Conservation (phyloP, 2,888 invertebrate species). For the Corythucha ciliata region DNA sequence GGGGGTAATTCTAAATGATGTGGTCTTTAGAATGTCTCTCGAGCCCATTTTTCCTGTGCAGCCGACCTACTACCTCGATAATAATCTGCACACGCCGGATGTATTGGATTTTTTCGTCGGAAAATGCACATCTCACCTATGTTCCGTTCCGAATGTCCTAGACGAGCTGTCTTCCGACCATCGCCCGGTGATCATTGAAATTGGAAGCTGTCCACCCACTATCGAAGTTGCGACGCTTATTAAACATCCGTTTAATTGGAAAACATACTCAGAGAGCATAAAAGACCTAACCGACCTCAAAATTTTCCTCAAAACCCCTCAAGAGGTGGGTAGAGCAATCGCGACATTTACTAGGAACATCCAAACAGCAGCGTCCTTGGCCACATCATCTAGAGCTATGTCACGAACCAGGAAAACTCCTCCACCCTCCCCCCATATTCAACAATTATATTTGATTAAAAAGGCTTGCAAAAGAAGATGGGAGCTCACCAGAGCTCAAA, state of each 20-base stretch:
- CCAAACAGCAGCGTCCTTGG: not conserved
- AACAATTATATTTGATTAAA: conserved; percentile 1
- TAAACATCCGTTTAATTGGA: conserved; percentile 12
- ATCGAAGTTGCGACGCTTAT: not conserved
- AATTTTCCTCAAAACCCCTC: conserved; percentile 6
- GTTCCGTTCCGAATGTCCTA: not conserved
- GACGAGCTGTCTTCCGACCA: conserved; percentile 14
- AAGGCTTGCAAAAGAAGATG: conserved; percentile 2
- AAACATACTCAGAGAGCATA: conserved; percentile 1
- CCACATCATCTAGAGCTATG: not conserved
- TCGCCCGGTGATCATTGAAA: conserved; percentile 12
- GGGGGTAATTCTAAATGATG: conserved; percentile 2
- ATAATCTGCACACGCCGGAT: conserved; percentile 3
- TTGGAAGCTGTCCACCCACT: conserved; percentile 5
- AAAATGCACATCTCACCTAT: not conserved
- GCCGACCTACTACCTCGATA: conserved; percentile 13
- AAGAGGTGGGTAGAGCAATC: conserved; percentile 10
- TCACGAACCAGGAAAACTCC: not conserved
- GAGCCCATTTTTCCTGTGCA: conserved; percentile 3
- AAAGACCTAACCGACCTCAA: conserved; percentile 3
- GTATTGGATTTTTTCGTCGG: conserved; percentile 11
- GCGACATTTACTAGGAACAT: conserved; percentile 8
- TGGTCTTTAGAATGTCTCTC: conserved; percentile 9
- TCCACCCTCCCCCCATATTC: not conserved
- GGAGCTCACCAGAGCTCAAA: conserved; percentile 1